These are phyloP conservation scores for Gasterosteus nipponicus DNA, from an alignment of 2,113 vertebrate genomes.

Conservation along the genomic window DNA sequence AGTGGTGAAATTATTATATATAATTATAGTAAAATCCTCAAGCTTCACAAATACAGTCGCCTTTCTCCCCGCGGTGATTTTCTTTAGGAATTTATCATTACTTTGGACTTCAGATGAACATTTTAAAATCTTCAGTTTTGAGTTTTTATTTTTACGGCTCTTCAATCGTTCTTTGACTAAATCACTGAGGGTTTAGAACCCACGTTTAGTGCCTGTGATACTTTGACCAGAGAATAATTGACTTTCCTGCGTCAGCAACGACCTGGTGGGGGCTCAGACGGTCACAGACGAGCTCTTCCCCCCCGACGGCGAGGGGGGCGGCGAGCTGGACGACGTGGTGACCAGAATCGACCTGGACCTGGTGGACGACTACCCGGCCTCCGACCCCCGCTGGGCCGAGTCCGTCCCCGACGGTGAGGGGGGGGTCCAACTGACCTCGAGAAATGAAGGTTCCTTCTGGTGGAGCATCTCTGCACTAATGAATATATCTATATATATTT, in stretches of 20 bases:
- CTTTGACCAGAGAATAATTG: neutral
- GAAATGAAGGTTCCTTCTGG: too few species aligned
- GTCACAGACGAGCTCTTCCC: constrained; percentile 89
- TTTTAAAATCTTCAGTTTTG: neutral
- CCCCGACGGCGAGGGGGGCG: constrained; percentile 72
- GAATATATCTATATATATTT: too few species aligned
- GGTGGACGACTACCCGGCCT: constrained; percentile 96
- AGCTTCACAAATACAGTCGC: too few species aligned
- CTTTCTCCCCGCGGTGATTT: neutral
- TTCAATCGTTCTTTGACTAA: neutral
- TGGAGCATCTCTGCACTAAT: too few species aligned
- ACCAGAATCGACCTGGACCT: constrained; percentile 91
- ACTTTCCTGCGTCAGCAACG: constrained; percentile 82
- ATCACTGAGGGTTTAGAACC: neutral
- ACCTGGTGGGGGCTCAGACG: constrained; percentile 86
- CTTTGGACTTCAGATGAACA: neutral
- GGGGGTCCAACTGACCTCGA: too few species aligned
- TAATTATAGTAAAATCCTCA: neutral
- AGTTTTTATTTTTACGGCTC: neutral
- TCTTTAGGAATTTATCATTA: neutral
- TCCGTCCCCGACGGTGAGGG: constrained; percentile 91
- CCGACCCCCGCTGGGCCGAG: constrained; percentile 97
- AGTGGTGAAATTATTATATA: too few species aligned
- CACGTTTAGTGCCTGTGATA: neutral
- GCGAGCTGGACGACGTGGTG: constrained; percentile 87